A percentile compares a stretch with the other conserved stretches of the same genome.
These are phyloP conservation scores for Gnatocerus cornutus DNA, from an alignment of 2,888 invertebrate genomes.

Conservation along the genomic window DNA sequence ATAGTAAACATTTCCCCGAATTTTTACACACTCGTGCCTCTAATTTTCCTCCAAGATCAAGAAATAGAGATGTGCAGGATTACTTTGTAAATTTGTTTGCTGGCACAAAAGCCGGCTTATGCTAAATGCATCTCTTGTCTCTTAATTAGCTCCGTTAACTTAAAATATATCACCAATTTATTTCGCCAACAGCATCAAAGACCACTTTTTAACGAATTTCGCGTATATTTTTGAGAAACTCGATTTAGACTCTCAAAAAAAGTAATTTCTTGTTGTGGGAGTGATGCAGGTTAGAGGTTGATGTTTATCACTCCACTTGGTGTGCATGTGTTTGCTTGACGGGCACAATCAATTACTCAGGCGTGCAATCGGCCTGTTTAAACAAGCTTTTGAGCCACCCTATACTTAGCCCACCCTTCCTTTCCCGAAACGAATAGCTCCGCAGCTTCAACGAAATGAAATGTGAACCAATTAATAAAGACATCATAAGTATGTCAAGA, in stretches of 20 bases:
- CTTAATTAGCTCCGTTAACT: conserved; percentile 32
- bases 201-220: not conserved
- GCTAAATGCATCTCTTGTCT: conserved; percentile 26
- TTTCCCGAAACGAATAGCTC: conserved; percentile 48
- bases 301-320: conserved; percentile 52
- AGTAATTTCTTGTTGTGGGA: conserved; percentile 43
- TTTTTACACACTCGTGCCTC: too few relatives aligned
- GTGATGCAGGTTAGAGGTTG: conserved; percentile 50
- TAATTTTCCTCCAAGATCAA: conserved; percentile 6
- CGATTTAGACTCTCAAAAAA: conserved; percentile 40
- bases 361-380: conserved; percentile 54
- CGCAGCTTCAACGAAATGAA: conserved; percentile 42
- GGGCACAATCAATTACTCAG: conserved; percentile 54
- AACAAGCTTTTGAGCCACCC: conserved; percentile 51
- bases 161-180: conserved; percentile 36
- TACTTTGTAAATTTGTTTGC: conserved; percentile 35
- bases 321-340: conserved; percentile 55
- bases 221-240: conserved; percentile 5
- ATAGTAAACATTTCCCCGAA: not conserved
- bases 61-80: conserved; percentile 32
- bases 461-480: conserved; percentile 54
- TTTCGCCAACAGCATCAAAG: conserved; percentile 33
- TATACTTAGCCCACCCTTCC: conserved; percentile 41
- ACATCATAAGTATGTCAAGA: conserved; percentile 50
- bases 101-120: conserved; percentile 34